Evolutionary conservation across 2,888 invertebrate species (phyloP), one percentile per base, ranked within the genome.

Genomic region (Coelogynopora nodosa): DNA sequence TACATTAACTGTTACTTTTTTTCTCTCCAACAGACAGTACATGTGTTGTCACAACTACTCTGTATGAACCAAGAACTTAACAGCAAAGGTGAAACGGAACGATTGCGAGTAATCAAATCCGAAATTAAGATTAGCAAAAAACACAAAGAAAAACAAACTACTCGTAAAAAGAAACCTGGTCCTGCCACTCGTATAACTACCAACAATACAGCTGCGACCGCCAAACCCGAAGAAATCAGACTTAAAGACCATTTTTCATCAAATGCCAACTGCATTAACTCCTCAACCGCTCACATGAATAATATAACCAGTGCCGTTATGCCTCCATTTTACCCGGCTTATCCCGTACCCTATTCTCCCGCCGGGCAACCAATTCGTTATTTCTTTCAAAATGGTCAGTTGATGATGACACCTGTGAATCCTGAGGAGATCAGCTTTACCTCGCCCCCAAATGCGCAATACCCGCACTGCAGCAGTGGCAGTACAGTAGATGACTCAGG

Each of bases 51-150:
- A n/a, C n/a, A 84, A 67, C n/a, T 84, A 18, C 84, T 84, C 10
- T 84, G 84, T 27, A 84, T 84, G 84, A 18, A 29, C 0, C 84
- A 84, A 31, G 84, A 49, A 5, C 26, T 84, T 27, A 28, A 18
- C 0, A 18, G 18, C 0, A 74, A 26, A 29, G 67, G 84, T 23
- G 82, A 86, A 13, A 86, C 30, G 5, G 86, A 86, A 85, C 80
- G 82, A 10, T 30, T 86, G 18, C 82, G 82, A 23, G 29, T 86
- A 0, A 86, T 86, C 30, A 82, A 85, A 18, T 86, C 86, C 0
- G 86, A 86, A 49, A 86, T 86, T 23, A 86, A 86, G 28, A 67
- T 86, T 67, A 86, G 86, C 67, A 82, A 82, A 67, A 82, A 86
- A 27, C 82, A 84, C 23, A 74, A 26, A 74, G 74, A 74, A 26